Evolutionary conservation across 37 sponge, comb jelly and placozoan species (phyloP).

Genomic region (Bolinopsis microptera): DNA sequence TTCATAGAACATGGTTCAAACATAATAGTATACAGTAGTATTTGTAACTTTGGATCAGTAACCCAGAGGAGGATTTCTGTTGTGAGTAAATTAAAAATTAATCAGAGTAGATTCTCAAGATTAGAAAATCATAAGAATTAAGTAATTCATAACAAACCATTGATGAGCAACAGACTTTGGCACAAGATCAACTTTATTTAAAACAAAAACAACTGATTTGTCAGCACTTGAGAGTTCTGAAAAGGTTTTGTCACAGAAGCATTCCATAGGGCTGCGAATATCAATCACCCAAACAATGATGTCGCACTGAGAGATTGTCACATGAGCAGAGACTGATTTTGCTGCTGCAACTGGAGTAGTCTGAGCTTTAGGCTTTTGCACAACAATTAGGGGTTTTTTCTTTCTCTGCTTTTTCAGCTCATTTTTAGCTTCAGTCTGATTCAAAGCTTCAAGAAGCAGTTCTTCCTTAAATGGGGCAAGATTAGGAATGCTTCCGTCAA

Average conservation of each 20-base stretch:
- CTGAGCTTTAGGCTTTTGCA: background rate
- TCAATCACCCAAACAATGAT: slow-evolving; percentile 21
- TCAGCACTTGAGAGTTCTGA: background rate
- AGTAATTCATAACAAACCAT: too few species aligned
- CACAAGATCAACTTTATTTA: slow-evolving; percentile 63
- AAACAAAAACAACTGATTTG: slow-evolving; percentile 15
- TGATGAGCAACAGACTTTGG: background rate
- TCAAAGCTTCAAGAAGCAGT: background rate
- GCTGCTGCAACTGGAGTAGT: background rate
- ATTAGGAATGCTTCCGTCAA: slow-evolving; percentile 21
- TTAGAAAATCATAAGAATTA: too few species aligned
- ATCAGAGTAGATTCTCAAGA: too few species aligned
- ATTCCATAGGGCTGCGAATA: background rate
- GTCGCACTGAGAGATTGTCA: background rate
- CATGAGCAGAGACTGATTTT: slow-evolving; percentile 3
- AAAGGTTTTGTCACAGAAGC: background rate
- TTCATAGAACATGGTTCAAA: background rate
- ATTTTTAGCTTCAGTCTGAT: slow-evolving; percentile 21
- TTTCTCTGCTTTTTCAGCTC: slow-evolving; percentile 6
- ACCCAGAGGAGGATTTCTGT: background rate
- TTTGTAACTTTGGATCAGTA: too few species aligned
- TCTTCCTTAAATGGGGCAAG: slow-evolving; percentile 56
- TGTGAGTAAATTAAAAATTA: too few species aligned
- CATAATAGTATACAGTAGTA: background rate
- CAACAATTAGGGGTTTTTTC: background rate